Percentiles rank a stretch among this genome's conserved stretches.
Evolutionary conservation across 2,797 vertebrate species (phyloP).

Genomic region (Parauchenoglanis ngamensis): DNA sequence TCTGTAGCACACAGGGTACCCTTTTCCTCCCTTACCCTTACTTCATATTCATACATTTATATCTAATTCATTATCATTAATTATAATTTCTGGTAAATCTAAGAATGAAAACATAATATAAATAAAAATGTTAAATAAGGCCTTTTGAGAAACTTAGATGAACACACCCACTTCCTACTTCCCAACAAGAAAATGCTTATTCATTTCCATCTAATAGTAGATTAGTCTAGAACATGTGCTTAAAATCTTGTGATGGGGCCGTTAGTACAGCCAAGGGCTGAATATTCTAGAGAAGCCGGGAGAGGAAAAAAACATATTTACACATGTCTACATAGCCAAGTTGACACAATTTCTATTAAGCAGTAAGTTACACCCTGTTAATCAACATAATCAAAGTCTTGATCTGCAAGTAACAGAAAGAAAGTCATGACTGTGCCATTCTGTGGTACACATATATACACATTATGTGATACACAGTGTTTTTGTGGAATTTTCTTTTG

Average conservation of each 20-base stretch:
- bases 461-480: no score
- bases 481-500: not conserved
- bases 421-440: not conserved
- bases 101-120: not conserved
- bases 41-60: not conserved
- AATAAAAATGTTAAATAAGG: not conserved
- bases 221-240: not conserved
- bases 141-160: not conserved
- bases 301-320: not conserved
- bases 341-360: conserved; percentile 18
- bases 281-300: not conserved
- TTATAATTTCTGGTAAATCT: not conserved
- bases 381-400: conserved; percentile 31
- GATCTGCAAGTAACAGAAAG: not conserved
- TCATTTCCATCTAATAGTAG: not conserved
- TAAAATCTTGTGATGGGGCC: conserved; percentile 15
- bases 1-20: not conserved
- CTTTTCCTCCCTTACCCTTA: not conserved
- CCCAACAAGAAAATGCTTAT: not conserved
- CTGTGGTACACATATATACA: no score
- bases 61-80: not conserved
- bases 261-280: conserved; percentile 3
- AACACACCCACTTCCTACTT: not conserved
- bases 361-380: conserved; percentile 60
- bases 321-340: not conserved